Evolutionary conservation across 2,888 invertebrate species (phyloP).

Genomic region (Choreutis nemorana): DNA sequence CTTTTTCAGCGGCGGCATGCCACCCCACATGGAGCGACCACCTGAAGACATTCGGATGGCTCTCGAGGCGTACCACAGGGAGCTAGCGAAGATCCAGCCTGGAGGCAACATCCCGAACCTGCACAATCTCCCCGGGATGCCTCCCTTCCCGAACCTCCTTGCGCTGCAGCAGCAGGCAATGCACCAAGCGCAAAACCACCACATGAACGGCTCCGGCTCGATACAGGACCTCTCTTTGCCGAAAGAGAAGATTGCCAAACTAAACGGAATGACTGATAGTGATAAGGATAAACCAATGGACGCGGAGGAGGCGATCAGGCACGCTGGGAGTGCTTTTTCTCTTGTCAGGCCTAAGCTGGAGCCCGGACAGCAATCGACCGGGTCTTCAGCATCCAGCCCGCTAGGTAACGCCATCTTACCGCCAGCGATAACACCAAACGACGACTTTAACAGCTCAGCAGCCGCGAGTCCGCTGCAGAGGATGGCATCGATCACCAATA

Average conservation of each 20-base stretch:
- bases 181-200: slow-evolving; percentile 53
- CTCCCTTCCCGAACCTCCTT: slow-evolving; percentile 71
- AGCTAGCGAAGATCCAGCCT: slow-evolving; percentile 87
- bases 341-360: slow-evolving; percentile 87
- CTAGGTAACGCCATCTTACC: slow-evolving; percentile 86
- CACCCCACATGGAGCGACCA: slow-evolving; percentile 65
- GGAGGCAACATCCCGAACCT: slow-evolving; percentile 69
- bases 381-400: slow-evolving; percentile 85
- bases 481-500: slow-evolving; percentile 98
- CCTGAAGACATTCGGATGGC: slow-evolving; percentile 91
- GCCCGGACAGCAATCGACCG: slow-evolving; percentile 76
- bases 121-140: slow-evolving; percentile 55
- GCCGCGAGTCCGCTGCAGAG: slow-evolving; percentile 94
- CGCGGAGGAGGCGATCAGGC: slow-evolving; percentile 75
- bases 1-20: slow-evolving; percentile 78
- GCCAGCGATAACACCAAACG: slow-evolving; percentile 81
- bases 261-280: slow-evolving; percentile 72
- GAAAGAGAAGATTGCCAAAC: slow-evolving; percentile 74
- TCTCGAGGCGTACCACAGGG: slow-evolving; percentile 91
- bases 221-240: slow-evolving; percentile 88
- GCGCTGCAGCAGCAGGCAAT: slow-evolving; percentile 77
- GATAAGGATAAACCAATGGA: slow-evolving; percentile 71
- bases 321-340: slow-evolving; percentile 86
- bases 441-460: slow-evolving; percentile 80
- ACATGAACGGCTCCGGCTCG: slow-evolving; percentile 70